A percentile compares a stretch with the other conserved stretches of the same genome.
These are phyloP conservation scores for Bibio marci DNA, from an alignment of 2,888 invertebrate genomes.

Conservation along the genomic window DNA sequence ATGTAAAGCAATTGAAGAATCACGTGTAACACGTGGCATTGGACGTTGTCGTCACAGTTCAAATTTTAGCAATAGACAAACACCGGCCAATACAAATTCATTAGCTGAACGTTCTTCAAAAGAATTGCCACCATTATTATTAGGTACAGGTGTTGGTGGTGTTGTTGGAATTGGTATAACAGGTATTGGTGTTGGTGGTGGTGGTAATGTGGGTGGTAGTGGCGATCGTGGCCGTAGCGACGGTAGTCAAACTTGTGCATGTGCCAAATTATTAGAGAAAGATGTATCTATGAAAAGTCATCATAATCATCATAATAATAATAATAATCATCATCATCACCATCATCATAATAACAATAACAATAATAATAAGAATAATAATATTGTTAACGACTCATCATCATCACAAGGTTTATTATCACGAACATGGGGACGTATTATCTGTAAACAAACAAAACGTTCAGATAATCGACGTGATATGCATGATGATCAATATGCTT, in stretches of 20 bases:
- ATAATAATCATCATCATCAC: too few relatives aligned
- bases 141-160: conserved; percentile 14
- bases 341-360: too few relatives aligned
- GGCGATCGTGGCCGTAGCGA: conserved; percentile 30
- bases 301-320: too few relatives aligned
- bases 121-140: conserved; percentile 41
- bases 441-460: conserved; percentile 16
- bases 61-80: conserved; percentile 75
- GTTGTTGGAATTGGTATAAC: too few relatives aligned
- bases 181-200: conserved; percentile 22
- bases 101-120: conserved; percentile 62
- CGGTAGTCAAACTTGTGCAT: conserved; percentile 21
- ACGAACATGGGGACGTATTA: conserved; percentile 30
- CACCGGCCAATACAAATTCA: conserved; percentile 74
- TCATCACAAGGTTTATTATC: conserved; percentile 12
- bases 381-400: conserved; percentile 10
- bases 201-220: too few relatives aligned
- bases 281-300: conserved; percentile 14
- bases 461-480: conserved; percentile 27
- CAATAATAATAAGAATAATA: too few relatives aligned
- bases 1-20: conserved; percentile 91
- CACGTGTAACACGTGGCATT: conserved; percentile 72
- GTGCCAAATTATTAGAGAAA: conserved; percentile 30
- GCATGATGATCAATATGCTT: conserved; percentile 49
- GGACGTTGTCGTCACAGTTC: conserved; percentile 73